Evolutionary conservation across 2,113 vertebrate genomes (phyloP).

Genomic region (Illadopsis cleaveri): DNA sequence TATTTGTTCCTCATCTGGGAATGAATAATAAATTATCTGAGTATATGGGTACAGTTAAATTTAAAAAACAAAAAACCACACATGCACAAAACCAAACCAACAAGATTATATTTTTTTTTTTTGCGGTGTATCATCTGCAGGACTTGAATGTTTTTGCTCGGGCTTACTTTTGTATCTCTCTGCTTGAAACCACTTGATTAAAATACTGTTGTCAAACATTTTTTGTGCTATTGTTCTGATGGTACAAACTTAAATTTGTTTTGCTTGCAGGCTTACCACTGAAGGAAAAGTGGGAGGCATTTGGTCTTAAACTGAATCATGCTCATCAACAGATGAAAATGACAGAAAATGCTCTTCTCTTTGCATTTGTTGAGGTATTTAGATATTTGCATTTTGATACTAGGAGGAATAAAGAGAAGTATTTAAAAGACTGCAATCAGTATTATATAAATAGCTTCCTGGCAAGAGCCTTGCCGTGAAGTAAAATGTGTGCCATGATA

Average conservation of each 20-base stretch:
- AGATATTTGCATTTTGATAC: not conserved
- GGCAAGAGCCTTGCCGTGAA: not conserved
- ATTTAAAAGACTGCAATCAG: not conserved
- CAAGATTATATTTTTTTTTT: not conserved
- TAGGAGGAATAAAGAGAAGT: not conserved
- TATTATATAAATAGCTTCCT: not conserved
- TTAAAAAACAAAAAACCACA: not conserved
- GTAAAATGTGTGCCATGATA: not conserved
- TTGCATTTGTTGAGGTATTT: constrained; percentile 96
- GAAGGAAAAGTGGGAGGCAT: constrained; percentile 88
- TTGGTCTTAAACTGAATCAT: constrained; percentile 87
- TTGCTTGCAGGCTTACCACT: constrained; percentile 78
- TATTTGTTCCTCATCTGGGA: not conserved
- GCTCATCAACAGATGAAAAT: constrained; percentile 94
- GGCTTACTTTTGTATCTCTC: not conserved
- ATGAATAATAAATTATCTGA: not conserved
- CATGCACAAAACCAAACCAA: not conserved
- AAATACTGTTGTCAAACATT: not conserved
- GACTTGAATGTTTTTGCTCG: not conserved
- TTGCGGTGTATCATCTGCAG: not conserved
- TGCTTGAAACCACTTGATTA: not conserved
- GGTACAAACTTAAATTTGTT: not conserved
- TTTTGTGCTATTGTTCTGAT: not conserved
- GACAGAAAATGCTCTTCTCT: constrained; percentile 89
- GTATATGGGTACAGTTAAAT: not conserved